Conservation (phyloP, 2,888 invertebrate species). For the Hypomecis atomaria region DNA sequence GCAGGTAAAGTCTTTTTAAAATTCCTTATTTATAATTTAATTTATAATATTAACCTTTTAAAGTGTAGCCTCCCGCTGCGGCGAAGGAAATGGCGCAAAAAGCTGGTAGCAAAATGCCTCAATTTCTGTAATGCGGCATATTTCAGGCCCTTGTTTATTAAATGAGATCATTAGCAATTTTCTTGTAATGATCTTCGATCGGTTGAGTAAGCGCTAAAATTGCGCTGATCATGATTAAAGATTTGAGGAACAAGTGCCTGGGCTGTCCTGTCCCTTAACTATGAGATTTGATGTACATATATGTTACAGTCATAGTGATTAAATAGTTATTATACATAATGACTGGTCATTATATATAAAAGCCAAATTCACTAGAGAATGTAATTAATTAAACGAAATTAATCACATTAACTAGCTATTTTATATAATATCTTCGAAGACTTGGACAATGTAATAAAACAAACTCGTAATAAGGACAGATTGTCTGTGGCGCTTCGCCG, state of each 20-base stretch:
- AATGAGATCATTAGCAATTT: conserved; percentile 69
- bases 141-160: conserved; percentile 67
- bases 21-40: neutral
- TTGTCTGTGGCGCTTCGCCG: too few relatives aligned
- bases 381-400: too few relatives aligned
- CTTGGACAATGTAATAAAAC: too few relatives aligned
- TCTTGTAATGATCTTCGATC: conserved; percentile 62
- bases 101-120: conserved; percentile 35
- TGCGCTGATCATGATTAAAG: conserved; percentile 8
- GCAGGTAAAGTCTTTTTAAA: neutral
- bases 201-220: conserved; percentile 38
- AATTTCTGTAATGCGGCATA: conserved; percentile 53
- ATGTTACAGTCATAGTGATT: too few relatives aligned
- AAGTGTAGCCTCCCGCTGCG: conserved; percentile 13
- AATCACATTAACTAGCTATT: too few relatives aligned
- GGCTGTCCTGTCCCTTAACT: neutral
- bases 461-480: too few relatives aligned
- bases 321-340: too few relatives aligned
- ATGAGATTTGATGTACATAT: too few relatives aligned
- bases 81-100: conserved; percentile 20
- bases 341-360: too few relatives aligned
- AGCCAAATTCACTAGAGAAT: too few relatives aligned
- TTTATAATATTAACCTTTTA: conserved; percentile 18
- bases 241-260: neutral
- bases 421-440: too few relatives aligned